Conservation (phyloP, 1,140 invertebrate genomes). For the Caenorhabditis latens region DNA sequence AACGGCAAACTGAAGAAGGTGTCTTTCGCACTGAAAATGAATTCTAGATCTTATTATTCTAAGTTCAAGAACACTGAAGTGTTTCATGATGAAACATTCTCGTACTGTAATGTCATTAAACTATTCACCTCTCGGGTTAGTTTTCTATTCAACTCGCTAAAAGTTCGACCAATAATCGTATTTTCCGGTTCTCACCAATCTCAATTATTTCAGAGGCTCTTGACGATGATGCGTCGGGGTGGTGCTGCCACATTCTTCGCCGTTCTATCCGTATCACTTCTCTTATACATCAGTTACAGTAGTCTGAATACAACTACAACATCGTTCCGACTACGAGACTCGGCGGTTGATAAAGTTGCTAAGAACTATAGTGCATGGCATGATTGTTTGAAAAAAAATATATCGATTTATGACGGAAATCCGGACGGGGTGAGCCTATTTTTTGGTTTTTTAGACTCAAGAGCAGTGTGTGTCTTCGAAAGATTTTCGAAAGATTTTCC, state of each 20-base stretch:
- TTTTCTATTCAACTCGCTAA: too few relatives aligned
- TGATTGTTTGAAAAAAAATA: slow-evolving; percentile 27
- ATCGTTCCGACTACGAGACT: neutral
- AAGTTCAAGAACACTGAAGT: too few relatives aligned
- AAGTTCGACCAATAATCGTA: too few relatives aligned
- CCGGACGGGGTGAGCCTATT: neutral
- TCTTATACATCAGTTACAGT: slow-evolving; percentile 1
- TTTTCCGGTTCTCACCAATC: neutral
- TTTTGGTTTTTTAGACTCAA: too few relatives aligned
- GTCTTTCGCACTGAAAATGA: too few relatives aligned
- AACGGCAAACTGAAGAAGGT: too few relatives aligned
- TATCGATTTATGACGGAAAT: neutral
- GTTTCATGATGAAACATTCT: too few relatives aligned
- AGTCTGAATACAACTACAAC: neutral
- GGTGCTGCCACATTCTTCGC: neutral
- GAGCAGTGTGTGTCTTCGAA: too few relatives aligned
- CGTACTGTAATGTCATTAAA: too few relatives aligned
- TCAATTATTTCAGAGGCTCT: neutral
- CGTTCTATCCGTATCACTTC: slow-evolving; percentile 10
- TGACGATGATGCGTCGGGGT: neutral
- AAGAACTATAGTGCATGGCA: slow-evolving; percentile 32
- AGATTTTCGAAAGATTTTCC: too few relatives aligned
- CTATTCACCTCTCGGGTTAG: too few relatives aligned
- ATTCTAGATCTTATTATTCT: too few relatives aligned
- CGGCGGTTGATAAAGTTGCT: neutral